A percentile compares a stretch with the other conserved stretches of the same genome.
These are phyloP conservation scores for Umimayanthus kanabou DNA, from an alignment of 92 coral and sea anemone species.

Conservation along the genomic window DNA sequence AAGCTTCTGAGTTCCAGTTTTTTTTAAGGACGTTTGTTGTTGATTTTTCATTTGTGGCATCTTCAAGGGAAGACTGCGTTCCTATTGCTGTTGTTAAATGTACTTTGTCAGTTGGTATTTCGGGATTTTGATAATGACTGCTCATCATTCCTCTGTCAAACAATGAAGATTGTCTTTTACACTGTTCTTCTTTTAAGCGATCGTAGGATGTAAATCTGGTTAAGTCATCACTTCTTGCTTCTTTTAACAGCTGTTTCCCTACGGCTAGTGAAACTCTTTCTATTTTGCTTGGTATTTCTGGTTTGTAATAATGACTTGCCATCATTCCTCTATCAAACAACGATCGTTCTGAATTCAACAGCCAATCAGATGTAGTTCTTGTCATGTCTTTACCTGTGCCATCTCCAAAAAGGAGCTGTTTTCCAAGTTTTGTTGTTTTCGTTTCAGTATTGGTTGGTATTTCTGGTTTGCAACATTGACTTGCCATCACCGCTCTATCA, in stretches of 20 bases:
- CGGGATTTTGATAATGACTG: not conserved
- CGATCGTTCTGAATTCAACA: not conserved
- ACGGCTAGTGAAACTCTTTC: not conserved
- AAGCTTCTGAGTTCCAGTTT: not conserved
- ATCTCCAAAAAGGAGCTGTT: not conserved
- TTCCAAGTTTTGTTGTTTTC: not conserved
- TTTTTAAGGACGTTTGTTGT: not conserved
- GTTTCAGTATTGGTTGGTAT: not conserved
- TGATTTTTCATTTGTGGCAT: not conserved
- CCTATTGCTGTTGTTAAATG: not conserved
- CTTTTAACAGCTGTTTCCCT: not conserved
- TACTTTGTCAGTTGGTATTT: not conserved
- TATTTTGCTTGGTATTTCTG: not conserved
- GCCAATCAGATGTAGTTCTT: not conserved
- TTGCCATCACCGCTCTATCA: not conserved
- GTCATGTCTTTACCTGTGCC: not conserved
- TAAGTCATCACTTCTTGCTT: not conserved
- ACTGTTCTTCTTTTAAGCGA: not conserved
- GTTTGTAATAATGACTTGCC: conserved; percentile 2
- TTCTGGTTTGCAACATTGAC: not conserved
- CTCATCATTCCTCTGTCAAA: not conserved
- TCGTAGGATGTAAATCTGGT: not conserved
- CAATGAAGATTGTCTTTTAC: not conserved
- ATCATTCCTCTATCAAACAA: conserved; percentile 16
- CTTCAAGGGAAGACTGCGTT: not conserved